Percentiles rank a stretch among this genome's conserved stretches.
phyloP scores from a whole-genome alignment of 2,113 vertebrate genomes.

The Cheilinus undulatus region DNA sequence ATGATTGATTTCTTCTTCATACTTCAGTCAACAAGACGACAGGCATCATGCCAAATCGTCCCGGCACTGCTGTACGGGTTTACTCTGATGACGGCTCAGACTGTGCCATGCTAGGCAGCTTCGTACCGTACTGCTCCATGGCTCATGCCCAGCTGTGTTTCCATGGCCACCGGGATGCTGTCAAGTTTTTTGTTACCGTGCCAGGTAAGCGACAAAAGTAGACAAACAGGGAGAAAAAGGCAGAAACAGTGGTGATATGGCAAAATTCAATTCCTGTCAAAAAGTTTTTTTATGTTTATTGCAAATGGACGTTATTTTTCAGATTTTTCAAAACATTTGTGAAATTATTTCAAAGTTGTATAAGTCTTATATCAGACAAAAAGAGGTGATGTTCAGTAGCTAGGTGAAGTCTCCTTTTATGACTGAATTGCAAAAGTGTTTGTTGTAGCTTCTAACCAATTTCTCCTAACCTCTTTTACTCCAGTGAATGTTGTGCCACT shows the following conservation, averaged over 20 bases:
- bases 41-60: constrained; percentile 84
- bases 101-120: constrained; percentile 83
- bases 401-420: too few relatives aligned
- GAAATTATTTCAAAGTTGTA: too few relatives aligned
- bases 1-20: neutral
- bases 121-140: constrained; percentile 99
- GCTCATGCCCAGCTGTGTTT: constrained; percentile 99
- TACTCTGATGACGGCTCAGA: constrained; percentile 89
- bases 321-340: too few relatives aligned
- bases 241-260: too few relatives aligned
- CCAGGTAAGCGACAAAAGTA: constrained; percentile 83
- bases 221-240: too few relatives aligned
- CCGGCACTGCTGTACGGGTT: constrained; percentile 90
- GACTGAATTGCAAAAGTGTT: too few relatives aligned
- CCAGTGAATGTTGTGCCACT: neutral
- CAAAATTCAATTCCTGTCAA: too few relatives aligned
- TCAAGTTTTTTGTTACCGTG: constrained; percentile 97
- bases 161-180: constrained; percentile 95
- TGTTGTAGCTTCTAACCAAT: too few relatives aligned
- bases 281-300: too few relatives aligned
- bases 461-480: neutral
- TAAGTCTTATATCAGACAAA: too few relatives aligned
- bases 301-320: too few relatives aligned
- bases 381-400: too few relatives aligned
- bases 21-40: constrained; percentile 88